Evolutionary conservation across 1,140 invertebrate genomes (phyloP), one percentile per base, ranked within the genome.

Genomic region (Bombus polaris): DNA sequence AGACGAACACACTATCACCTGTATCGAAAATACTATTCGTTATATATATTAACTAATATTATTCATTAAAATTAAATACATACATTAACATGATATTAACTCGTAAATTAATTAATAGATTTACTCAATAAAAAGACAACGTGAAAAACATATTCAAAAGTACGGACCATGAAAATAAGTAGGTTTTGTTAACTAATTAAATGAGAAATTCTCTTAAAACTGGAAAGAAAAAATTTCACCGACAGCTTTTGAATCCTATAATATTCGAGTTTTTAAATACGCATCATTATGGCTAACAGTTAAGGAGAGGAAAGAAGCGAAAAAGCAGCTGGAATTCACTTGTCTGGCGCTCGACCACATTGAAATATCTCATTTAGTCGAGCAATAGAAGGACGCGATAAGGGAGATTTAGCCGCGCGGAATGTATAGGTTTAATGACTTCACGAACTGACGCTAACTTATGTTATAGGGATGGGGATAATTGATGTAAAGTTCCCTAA

Each of bases 391-490:
- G 66, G 35, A 42, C 66, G 79, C 9, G 79, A 81, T 81, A 81
- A 71, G 79, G 65, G 37, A 81, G 47, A 71, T 57, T 39, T 25
- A 81, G 25, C 28, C 39, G 39, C n/a, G 62, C 22, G 77, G 44
- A 81, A 81, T 70, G 68, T 57, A 35, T 39, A 70, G 47, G 37
- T 65, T 74, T 72, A 82, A 82, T 44, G 71, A 82, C 80, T 74
- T 74, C 28, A 5, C 37, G 66, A 73, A 62, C 79, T 28, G 28
- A 28, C 10, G 47, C 70, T 28, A 73, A 81, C 53, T 65, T 44
- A 59, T 59, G 28, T 32, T 39, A 25, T 35, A 81, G 68, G 79
- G 66, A 39, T 10, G 78, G 22, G 22, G 47, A 59, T 81, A 81
- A 81, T 72, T 72, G 66, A 53, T 42, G 65, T 15, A 57, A 59